A percentile compares a stretch with the other conserved stretches of the same genome.
phyloP scores from a whole-genome alignment of 2,797 vertebrate species.

The Spea hammondii region DNA sequence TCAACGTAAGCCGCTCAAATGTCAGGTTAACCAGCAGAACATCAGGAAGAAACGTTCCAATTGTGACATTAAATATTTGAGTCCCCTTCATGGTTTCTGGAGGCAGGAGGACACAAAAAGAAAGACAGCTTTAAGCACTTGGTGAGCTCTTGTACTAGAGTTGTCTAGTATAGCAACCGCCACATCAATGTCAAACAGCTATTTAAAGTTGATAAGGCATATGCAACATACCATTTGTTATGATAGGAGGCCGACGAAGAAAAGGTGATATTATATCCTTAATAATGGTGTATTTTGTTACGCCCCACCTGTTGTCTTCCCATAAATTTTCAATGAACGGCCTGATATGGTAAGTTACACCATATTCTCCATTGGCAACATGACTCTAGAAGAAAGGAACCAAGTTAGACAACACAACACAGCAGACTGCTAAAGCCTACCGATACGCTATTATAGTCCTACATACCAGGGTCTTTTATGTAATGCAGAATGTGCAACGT shows the following conservation, averaged over 20 bases:
- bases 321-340: slow-evolving; percentile 60
- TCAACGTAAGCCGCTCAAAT: slow-evolving; percentile 24
- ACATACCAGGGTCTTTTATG: too few relatives aligned
- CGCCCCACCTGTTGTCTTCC: slow-evolving; percentile 57
- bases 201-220: too few relatives aligned
- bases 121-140: neutral
- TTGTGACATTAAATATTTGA: slow-evolving; percentile 54
- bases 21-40: slow-evolving; percentile 58
- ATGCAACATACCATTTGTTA: slow-evolving; percentile 56
- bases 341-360: slow-evolving; percentile 56
- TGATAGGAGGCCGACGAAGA: slow-evolving; percentile 36
- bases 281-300: slow-evolving; percentile 59
- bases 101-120: neutral
- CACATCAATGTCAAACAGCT: too few relatives aligned
- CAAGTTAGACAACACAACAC: too few relatives aligned
- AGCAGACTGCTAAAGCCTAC: too few relatives aligned
- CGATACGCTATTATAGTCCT: too few relatives aligned
- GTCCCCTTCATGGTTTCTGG: slow-evolving; percentile 50
- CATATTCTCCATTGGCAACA: slow-evolving; percentile 49
- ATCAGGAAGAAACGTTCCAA: slow-evolving; percentile 61
- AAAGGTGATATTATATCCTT: slow-evolving; percentile 61
- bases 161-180: too few relatives aligned
- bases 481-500: too few relatives aligned
- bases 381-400: slow-evolving; percentile 56
- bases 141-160: too few relatives aligned